Percentiles rank a stretch among this genome's conserved stretches.
Evolutionary conservation across 92 coral and sea anemone species (phyloP).

Genomic region (Palythoa caribaeorum): DNA sequence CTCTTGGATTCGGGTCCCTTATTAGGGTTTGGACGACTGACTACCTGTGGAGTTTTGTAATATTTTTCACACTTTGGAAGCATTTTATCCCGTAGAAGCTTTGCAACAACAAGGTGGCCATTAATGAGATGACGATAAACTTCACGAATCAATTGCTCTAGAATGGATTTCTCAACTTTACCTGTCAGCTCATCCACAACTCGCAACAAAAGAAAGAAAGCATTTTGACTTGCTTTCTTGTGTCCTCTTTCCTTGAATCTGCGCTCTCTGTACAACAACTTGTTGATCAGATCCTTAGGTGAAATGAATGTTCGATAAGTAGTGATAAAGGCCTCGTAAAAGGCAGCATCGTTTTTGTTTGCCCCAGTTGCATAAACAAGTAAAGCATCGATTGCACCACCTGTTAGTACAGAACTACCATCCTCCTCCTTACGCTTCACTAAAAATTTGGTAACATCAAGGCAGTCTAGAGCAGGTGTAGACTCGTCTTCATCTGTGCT

Average conservation of each 20-base stretch:
- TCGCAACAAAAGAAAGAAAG: constrained; percentile 88
- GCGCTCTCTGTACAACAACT: constrained; percentile 93
- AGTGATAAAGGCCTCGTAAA: constrained; percentile 93
- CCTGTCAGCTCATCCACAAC: constrained; percentile 96
- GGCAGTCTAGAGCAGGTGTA: constrained; percentile 95
- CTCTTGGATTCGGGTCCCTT: constrained; percentile 47
- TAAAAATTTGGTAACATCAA: constrained; percentile 92
- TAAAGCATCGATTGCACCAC: constrained; percentile 99
- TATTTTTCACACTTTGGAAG: constrained; percentile 94
- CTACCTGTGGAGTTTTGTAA: constrained; percentile 78
- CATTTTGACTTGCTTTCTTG: constrained; percentile 96
- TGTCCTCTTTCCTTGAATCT: constrained; percentile 92
- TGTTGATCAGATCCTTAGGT: constrained; percentile 79
- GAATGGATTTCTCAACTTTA: constrained; percentile 90
- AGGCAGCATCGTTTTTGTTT: constrained; percentile 90
- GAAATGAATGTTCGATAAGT: constrained; percentile 94
- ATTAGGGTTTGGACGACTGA: constrained; percentile 48
- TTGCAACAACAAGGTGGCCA: constrained; percentile 91
- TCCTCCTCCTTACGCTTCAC: constrained; percentile 83
- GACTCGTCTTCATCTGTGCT: constrained; percentile 86
- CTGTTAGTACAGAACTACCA: constrained; percentile 83
- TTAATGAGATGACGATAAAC: constrained; percentile 87
- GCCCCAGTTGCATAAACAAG: constrained; percentile 94
- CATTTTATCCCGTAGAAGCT: constrained; percentile 89
- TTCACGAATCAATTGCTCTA: constrained; percentile 94